These are phyloP conservation scores for Danio albolineatus DNA, from an alignment of 2,797 vertebrate genomes.

Conservation along the genomic window DNA sequence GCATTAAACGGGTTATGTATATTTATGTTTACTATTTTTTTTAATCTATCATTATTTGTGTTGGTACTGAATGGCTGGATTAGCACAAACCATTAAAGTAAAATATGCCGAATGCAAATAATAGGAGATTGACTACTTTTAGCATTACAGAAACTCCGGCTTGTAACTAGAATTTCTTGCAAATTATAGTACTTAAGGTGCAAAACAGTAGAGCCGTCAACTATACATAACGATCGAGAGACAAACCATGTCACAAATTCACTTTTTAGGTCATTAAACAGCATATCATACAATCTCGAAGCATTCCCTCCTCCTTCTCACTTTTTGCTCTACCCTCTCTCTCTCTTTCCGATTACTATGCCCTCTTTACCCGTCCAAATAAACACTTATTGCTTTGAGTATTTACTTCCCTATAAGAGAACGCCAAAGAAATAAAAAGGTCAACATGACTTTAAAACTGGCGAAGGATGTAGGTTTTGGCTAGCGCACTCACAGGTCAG, in stretches of 20 bases:
- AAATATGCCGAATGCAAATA: slow-evolving; percentile 1
- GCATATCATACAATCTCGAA: slow-evolving; percentile 7
- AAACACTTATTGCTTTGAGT: slow-evolving; percentile 22
- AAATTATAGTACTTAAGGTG: slow-evolving; percentile 19
- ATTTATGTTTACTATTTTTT: background rate
- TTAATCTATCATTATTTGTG: slow-evolving; percentile 7
- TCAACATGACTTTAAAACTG: slow-evolving; percentile 3
- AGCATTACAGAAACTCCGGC: background rate
- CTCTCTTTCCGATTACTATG: slow-evolving; percentile 29
- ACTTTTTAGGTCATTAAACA: slow-evolving; percentile 28
- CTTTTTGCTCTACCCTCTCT: background rate
- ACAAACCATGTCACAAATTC: slow-evolving; percentile 26
- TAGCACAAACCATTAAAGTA: background rate
- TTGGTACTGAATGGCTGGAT: background rate
- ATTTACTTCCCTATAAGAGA: slow-evolving; percentile 11
- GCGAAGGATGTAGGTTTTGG: slow-evolving; percentile 14
- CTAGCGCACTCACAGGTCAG: slow-evolving; percentile 7
- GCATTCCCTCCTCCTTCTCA: background rate
- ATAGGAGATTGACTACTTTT: background rate
- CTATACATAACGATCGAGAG: slow-evolving; percentile 44
- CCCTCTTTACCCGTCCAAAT: slow-evolving; percentile 31
- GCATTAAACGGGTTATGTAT: background rate
- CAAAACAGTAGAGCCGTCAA: slow-evolving; percentile 29
- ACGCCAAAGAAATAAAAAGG: slow-evolving; percentile 12
- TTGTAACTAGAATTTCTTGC: background rate